These are phyloP conservation scores for Cerceris rybyensis DNA, from an alignment of 2,888 invertebrate species.

Conservation along the genomic window DNA sequence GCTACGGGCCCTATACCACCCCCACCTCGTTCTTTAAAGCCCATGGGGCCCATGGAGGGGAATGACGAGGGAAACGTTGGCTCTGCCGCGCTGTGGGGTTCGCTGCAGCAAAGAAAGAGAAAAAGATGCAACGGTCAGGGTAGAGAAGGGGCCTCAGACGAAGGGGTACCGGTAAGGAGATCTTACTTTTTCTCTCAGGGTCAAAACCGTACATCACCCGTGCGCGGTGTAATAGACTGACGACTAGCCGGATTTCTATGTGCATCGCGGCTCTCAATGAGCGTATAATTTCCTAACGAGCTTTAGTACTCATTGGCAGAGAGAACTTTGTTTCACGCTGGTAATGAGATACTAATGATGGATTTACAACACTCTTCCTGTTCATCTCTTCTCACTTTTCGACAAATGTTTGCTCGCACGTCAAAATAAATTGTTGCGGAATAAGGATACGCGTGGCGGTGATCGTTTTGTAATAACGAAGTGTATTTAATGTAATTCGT, in stretches of 20 bases:
- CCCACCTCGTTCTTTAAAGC: conserved; percentile 60
- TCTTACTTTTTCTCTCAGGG: conserved; percentile 76
- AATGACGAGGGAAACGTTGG: conserved; percentile 29
- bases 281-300: conserved; percentile 60
- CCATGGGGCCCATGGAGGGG: conserved; percentile 48
- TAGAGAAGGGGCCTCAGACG: conserved; percentile 37
- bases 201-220: conserved; percentile 79
- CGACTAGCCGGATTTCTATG: conserved; percentile 73
- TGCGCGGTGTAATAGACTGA: conserved; percentile 71
- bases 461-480: too few relatives aligned
- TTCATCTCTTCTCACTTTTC: conserved; percentile 37
- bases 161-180: conserved; percentile 50
- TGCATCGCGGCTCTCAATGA: conserved; percentile 51
- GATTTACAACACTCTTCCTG: conserved; percentile 71
- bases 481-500: too few relatives aligned
- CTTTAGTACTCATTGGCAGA: conserved; percentile 9
- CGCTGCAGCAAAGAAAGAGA: conserved; percentile 49
- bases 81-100: conserved; percentile 47
- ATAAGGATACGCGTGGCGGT: too few relatives aligned
- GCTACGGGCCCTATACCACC: conserved; percentile 69
- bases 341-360: conserved; percentile 75
- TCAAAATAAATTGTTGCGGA: too few relatives aligned
- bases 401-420: neutral
- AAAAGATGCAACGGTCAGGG: conserved; percentile 24
- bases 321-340: conserved; percentile 38